Base-by-base conservation (phyloP, 2,797 vertebrate species). In the Acrossocheilus fasciatus region DNA sequence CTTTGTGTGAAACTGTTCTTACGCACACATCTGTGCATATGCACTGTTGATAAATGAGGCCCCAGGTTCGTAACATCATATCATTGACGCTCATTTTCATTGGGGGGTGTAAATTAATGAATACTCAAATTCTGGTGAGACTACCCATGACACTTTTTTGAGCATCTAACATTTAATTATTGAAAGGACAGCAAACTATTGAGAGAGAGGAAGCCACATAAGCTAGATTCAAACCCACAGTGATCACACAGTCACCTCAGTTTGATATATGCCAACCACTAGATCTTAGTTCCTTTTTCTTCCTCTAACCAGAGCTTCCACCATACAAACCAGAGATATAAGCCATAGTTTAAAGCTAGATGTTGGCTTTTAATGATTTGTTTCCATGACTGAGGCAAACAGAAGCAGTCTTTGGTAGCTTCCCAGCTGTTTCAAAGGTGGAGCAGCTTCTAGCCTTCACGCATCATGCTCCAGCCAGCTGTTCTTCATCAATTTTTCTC, bases 401-500 rank as follows among this genome's bases (percentile, higher is more conserved):
- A 86, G 86, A 77, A 87, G 69, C 82, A 17, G 45, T 57, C 73
- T 59, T 59, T 43, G 43, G 86, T 79, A 89, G 81, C 68, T 45
- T 70, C 78, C 34, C 77, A 59, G 73, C 81, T 47, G 73, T 75
- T 83, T 72, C 41, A 81, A 87, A 86, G 84, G 87, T 82, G 81
- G 83, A 88, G 75, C 41, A 79, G 78, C 80, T 34, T 81, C 66
- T 41, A 80, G 76, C 87, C 78, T 84, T 81, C 85, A 85, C 52
- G 54, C 82, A 88, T 90, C 83, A 87, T 81, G 85, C 89, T 90
- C 70, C 91, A 91, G 91, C 92, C 95, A 96, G 94, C 95, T 96
- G 95, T 96, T 95, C 92, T 89, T 95, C 93, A 93, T 94, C 92
- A 93, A 94, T 95, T 94, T 95, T 94, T 95, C 93, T 92, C 88